Conservation (phyloP, 2,888 invertebrate genomes). For the Onchidella celtica region DNA sequence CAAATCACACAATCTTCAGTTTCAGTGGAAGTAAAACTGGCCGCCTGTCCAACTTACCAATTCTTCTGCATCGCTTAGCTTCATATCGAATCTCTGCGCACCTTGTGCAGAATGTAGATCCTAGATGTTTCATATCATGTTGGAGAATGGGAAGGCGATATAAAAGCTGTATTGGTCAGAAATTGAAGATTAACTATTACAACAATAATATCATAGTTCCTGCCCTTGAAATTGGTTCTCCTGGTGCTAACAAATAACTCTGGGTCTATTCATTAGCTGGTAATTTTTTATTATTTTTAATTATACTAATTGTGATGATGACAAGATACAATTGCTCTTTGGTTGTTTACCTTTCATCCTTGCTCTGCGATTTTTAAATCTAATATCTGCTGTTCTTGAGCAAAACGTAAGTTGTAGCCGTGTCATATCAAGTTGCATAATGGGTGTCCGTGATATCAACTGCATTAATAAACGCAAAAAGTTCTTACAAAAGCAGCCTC, state of each 20-base stretch:
- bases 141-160: slow-evolving; percentile 36
- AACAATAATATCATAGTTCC: too few relatives aligned
- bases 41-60: slow-evolving; percentile 9
- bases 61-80: slow-evolving; percentile 20
- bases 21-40: not conserved
- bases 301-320: too few relatives aligned
- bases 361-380: slow-evolving; percentile 9
- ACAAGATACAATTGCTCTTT: too few relatives aligned
- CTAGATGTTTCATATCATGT: slow-evolving; percentile 24
- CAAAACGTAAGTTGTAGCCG: slow-evolving; percentile 13
- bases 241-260: not conserved
- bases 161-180: slow-evolving; percentile 34
- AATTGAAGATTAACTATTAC: not conserved
- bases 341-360: not conserved
- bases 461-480: too few relatives aligned
- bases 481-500: too few relatives aligned
- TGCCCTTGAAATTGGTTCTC: too few relatives aligned
- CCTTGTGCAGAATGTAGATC: slow-evolving; percentile 35
- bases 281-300: too few relatives aligned
- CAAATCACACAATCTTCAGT: too few relatives aligned
- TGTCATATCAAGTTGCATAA: not conserved
- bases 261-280: too few relatives aligned
- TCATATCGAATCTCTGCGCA: slow-evolving; percentile 46
- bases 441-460: slow-evolving; percentile 8
- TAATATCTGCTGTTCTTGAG: slow-evolving; percentile 13